Evolutionary conservation across 1,140 invertebrate species (phyloP).

Genomic region (Listronotus bonariensis): DNA sequence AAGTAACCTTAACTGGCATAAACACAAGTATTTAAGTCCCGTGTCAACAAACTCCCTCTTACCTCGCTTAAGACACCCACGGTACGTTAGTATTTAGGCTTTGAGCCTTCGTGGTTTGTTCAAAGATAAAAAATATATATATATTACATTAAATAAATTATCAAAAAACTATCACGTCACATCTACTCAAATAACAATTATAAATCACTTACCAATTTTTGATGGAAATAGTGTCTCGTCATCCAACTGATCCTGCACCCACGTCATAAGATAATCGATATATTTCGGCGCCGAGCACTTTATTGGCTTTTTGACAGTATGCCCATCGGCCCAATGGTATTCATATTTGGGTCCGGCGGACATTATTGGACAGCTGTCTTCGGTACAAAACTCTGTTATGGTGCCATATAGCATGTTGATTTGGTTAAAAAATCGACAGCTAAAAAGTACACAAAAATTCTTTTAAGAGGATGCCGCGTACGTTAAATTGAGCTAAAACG

Average conservation of each 20-base stretch:
- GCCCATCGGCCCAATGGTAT: slow-evolving; percentile 99
- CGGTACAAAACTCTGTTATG: slow-evolving; percentile 98
- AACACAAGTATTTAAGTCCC: too few species aligned
- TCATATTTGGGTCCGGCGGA: slow-evolving; percentile 97
- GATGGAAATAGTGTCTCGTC: slow-evolving; percentile 98
- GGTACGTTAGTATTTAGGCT: too few species aligned
- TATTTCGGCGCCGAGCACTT: slow-evolving; percentile 99
- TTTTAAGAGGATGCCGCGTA: too few species aligned
- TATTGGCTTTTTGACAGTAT: slow-evolving; percentile 98
- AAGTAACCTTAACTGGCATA: too few species aligned
- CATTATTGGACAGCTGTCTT: slow-evolving; percentile 98
- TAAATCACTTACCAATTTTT: slow-evolving; percentile 82
- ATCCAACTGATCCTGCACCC: slow-evolving; percentile 99
- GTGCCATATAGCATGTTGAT: slow-evolving; percentile 99
- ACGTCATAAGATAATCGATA: slow-evolving; percentile 99
- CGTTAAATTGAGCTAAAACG: too few species aligned
- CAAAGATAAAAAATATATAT: too few species aligned
- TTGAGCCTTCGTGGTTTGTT: too few species aligned
- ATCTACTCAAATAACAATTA: too few species aligned
- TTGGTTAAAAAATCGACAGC: slow-evolving; percentile 99
- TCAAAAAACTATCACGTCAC: too few species aligned
- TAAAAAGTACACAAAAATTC: slow-evolving; percentile 57
- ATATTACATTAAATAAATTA: too few species aligned
- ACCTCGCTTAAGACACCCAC: too few species aligned
- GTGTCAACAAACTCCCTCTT: too few species aligned